Evolutionary conservation across 2,113 vertebrate genomes (phyloP).

Genomic region (Mungos mungo): DNA sequence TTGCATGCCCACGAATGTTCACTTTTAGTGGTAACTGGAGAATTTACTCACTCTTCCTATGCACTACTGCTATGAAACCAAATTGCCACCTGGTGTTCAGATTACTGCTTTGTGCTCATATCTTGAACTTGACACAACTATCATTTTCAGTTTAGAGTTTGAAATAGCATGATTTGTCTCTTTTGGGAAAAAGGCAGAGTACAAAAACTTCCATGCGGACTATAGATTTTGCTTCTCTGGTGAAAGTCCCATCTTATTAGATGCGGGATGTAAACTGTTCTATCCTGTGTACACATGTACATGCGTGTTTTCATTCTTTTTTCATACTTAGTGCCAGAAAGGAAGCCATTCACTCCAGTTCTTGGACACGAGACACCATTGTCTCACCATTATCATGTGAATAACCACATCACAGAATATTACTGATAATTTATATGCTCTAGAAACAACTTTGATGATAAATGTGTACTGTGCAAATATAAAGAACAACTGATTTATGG

Average conservation of each 20-base stretch:
- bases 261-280: not conserved
- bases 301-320: not conserved
- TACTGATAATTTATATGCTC: not conserved
- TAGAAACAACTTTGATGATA: not conserved
- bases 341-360: not conserved
- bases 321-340: not conserved
- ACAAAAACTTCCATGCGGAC: not conserved
- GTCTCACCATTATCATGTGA: not conserved
- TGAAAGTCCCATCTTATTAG: not conserved
- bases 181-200: not conserved
- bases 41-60: not conserved
- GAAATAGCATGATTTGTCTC: not conserved
- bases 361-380: not conserved
- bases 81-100: slow-evolving; percentile 38
- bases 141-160: not conserved
- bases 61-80: not conserved
- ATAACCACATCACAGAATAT: not conserved
- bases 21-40: not conserved
- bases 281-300: not conserved
- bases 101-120: not conserved
- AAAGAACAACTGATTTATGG: not conserved
- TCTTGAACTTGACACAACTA: not conserved
- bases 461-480: not conserved
- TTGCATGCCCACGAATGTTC: not conserved
- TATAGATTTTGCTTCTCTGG: not conserved